A percentile compares a stretch with the other conserved stretches of the same genome.
These are phyloP conservation scores for Acestrorhynchus altus DNA, from an alignment of 2,797 vertebrate species.

Conservation along the genomic window DNA sequence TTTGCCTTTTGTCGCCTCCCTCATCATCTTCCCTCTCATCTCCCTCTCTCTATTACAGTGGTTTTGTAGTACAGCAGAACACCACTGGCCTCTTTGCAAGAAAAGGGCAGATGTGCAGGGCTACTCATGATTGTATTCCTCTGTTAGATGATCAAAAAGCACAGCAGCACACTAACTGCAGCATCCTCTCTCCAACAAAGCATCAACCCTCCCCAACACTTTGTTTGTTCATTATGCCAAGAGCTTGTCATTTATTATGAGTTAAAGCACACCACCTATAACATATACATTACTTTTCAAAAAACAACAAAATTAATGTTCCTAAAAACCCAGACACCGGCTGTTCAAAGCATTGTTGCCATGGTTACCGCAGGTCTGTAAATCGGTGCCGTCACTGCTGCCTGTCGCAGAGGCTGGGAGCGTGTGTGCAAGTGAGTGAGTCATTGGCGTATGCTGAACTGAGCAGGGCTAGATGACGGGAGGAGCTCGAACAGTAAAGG, in stretches of 20 bases:
- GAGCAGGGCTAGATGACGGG: conserved; percentile 13
- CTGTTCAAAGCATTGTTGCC: conserved; percentile 44
- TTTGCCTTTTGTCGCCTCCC: too few relatives aligned
- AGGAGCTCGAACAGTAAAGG: background rate
- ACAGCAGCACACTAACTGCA: conserved; percentile 25
- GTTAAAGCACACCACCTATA: too few relatives aligned
- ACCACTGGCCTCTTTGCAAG: too few relatives aligned
- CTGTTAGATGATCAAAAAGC: conserved; percentile 79
- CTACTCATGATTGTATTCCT: too few relatives aligned
- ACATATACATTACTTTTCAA: too few relatives aligned
- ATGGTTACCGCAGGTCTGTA: conserved; percentile 47
- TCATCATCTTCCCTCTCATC: too few relatives aligned
- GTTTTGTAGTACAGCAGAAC: too few relatives aligned
- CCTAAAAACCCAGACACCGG: conserved; percentile 8
- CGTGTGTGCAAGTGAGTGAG: conserved; percentile 23
- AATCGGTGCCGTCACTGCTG: conserved; percentile 10
- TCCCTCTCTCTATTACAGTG: too few relatives aligned
- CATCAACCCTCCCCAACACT: background rate
- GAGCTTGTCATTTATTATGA: too few relatives aligned
- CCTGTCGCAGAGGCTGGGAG: conserved; percentile 34
- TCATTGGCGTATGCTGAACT: conserved; percentile 17
- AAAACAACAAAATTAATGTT: conserved; percentile 1
- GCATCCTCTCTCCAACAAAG: background rate
- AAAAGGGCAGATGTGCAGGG: too few relatives aligned
- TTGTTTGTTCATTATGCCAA: too few relatives aligned